Conservation (phyloP, 2,888 invertebrate species). For the Acleris literana region DNA sequence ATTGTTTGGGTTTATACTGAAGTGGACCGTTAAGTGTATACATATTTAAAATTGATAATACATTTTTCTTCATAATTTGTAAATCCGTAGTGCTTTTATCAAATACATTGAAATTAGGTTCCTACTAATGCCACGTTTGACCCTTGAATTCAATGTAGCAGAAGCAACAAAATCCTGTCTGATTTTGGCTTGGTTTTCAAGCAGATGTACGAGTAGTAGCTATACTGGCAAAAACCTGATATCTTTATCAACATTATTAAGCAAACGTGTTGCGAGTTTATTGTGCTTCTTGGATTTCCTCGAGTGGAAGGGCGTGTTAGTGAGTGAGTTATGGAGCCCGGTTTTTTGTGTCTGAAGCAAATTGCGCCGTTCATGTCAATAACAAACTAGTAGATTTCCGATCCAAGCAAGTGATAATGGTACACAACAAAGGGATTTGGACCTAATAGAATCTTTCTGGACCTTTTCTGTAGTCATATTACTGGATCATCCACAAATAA, state of each 20-base stretch:
- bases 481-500: no score
- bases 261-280: constrained; percentile 40
- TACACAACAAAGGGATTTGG: neutral
- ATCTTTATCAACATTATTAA: constrained; percentile 37
- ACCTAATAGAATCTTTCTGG: constrained; percentile 2
- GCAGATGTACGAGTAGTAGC: neutral
- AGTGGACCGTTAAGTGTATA: no score
- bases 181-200: neutral
- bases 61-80: no score
- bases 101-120: no score
- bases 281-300: constrained; percentile 43
- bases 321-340: constrained; percentile 49
- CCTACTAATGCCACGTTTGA: no score
- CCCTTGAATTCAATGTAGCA: no score
- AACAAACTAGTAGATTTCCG: constrained; percentile 23
- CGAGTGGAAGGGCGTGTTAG: constrained; percentile 43
- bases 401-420: constrained; percentile 1
- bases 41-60: no score
- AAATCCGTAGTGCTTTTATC: no score
- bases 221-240: neutral
- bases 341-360: constrained; percentile 43
- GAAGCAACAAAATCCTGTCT: no score
- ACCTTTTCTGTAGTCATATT: neutral
- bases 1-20: no score
- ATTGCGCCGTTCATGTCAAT: constrained; percentile 35